Evolutionary conservation across 2,113 vertebrate genomes (phyloP).

Genomic region (Poicephalus gulielmi): DNA sequence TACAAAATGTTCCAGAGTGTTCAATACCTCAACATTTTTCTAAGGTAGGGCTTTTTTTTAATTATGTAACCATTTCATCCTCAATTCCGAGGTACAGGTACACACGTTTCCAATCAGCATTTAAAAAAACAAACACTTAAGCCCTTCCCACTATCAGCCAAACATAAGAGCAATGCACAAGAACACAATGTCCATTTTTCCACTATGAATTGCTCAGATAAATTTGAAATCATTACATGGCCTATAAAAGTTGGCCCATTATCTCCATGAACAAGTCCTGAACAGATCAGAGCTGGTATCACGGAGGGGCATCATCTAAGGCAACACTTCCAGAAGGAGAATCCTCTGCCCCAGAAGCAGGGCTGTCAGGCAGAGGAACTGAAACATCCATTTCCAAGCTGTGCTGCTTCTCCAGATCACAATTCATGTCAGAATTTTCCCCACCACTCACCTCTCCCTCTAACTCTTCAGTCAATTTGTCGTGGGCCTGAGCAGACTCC

Average conservation of each 20-base stretch:
- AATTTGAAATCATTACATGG: background rate
- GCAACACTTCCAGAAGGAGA: constrained; percentile 46
- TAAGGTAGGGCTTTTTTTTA: background rate
- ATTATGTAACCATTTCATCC: background rate
- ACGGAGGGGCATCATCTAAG: constrained; percentile 41
- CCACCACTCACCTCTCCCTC: constrained; percentile 63
- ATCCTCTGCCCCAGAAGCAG: constrained; percentile 46
- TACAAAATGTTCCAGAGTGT: background rate
- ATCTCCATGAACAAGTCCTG: background rate
- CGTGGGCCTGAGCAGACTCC: constrained; percentile 49
- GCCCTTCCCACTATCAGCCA: background rate
- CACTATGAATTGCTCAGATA: background rate
- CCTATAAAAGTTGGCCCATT: background rate
- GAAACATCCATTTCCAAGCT: constrained; percentile 40
- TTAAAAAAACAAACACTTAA: background rate
- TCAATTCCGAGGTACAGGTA: constrained; percentile 4
- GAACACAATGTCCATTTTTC: background rate
- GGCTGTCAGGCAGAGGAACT: background rate
- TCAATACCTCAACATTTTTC: background rate
- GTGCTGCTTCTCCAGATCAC: constrained; percentile 41
- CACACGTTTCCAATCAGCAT: background rate
- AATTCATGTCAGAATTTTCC: constrained; percentile 21
- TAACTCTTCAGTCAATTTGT: constrained; percentile 66
- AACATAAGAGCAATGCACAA: background rate
- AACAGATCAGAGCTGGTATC: background rate